Base-by-base conservation (phyloP, 2,113 vertebrate genomes). In the Corvus cornix region DNA sequence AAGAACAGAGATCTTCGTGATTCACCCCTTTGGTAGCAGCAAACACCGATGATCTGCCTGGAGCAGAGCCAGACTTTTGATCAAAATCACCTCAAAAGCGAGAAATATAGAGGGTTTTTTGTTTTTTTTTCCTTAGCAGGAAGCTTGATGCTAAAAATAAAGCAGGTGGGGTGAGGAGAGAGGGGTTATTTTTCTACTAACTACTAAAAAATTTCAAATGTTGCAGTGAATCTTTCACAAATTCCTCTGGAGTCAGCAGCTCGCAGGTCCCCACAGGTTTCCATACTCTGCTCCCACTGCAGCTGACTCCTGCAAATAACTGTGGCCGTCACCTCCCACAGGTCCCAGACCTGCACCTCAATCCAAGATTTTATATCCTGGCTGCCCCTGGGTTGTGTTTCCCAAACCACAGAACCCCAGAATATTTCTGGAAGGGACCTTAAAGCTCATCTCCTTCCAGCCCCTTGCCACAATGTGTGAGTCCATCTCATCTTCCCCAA, bases 101-200 rank as follows among this genome's bases (percentile, higher is more conserved):
- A 94, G 39, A 91, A 44, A 20, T 3, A 11, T 13, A 16, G 9
- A 44, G 39, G 39, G 39, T 41, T 41, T 41, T 41, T 41, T 41
- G 39, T 6, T 41, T 14, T 63, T 49, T 80, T 83, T 76, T 35
- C 70, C 75, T 77, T 31, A 72, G 70, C 87, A 94, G 93, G 94
- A 96, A 96, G 70, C 37, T 93, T 79, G 87, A 70, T 93, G 48
- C 91, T 95, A 90, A 96, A 96, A 96, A 95, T 94, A 93, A 48
- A 85, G 67, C 62, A 35, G 52, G 43, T 48, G 68, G 23, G 31
- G 44, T 58, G 88, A 90, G 72, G 89, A 94, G 35, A 81, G 73
- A 86, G 69, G 81, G 70, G 73, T 94, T 93, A 43, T 94, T 95
- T 96, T 94, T 77, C 93, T 87, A 28, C 62, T 28, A 78, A 48